Evolutionary conservation across 2,888 invertebrate species (phyloP), one percentile per base, ranked within the genome.

Genomic region (Tachina fera): DNA sequence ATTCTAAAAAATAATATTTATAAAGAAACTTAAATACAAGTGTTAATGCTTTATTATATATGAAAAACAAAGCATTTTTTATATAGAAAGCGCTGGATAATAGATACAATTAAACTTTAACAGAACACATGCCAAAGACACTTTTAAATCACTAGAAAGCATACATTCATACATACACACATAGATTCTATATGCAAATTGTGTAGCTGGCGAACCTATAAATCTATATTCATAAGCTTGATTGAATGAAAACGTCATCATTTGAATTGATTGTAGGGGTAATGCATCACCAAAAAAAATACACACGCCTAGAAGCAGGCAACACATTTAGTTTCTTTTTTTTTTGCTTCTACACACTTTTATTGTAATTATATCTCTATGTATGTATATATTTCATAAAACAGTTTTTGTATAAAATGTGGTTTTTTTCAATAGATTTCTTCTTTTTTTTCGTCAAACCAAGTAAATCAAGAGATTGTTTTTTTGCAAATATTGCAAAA

Each of bases 401-500:
- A 9, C 14, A 13, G 3, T 74, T 75, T 65, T 75, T 60, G 49
- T 63, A 53, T 51, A 63, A 51, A 51, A 16, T 51, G 51, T 68
- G 67, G 10, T 63, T 67, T 63, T 61, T 43, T 45, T 31, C 63
- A 19, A 47, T 68, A 39, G 8, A 9, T 63, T 45, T 53, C 31
- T 45, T 53, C 31, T 53, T 56, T 19, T 63, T 47, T 11, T 14
- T 6, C 45, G 19, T 68, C 39, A 72, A 77, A 11, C 45, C 49
- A 85, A 85, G 70, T 75, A 82, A 82, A 82, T 82, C 72, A 83
- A 71, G 56, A 83, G 79, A 86, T 83, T 78, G 79, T 85, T 81
- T 89, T 90, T 89, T 89, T 90, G 90, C 90, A 85, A 88, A 89
- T 88, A 86, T 88, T 88, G 90, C 90, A 90, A 88, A 88, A 90